A percentile compares a stretch with the other conserved stretches of the same genome.
These are phyloP conservation scores for Salvator merianae DNA, from an alignment of 2,113 vertebrate species.

Conservation along the genomic window DNA sequence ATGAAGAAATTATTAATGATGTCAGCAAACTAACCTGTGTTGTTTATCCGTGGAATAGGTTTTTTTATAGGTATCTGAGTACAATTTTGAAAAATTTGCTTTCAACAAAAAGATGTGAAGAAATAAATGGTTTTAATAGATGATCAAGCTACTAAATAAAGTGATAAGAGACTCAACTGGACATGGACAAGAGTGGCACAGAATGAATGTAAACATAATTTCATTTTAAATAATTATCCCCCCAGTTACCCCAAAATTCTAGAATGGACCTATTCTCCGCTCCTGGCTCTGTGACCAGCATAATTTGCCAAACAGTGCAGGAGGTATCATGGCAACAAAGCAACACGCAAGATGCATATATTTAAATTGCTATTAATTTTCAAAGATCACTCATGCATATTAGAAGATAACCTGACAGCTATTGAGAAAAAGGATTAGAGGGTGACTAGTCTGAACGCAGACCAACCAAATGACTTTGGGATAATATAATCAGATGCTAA, in stretches of 20 bases:
- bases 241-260: background rate
- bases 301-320: slow-evolving; percentile 29
- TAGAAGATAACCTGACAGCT: slow-evolving; percentile 6
- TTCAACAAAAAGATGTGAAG: background rate
- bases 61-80: background rate
- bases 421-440: slow-evolving; percentile 32
- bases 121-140: background rate
- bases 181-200: slow-evolving; percentile 16
- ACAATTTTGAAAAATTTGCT: background rate
- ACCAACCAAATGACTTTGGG: slow-evolving; percentile 36
- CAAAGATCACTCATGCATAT: slow-evolving; percentile 5
- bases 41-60: background rate
- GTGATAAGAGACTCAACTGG: slow-evolving; percentile 24
- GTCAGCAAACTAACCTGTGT: background rate
- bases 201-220: slow-evolving; percentile 48
- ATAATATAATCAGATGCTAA: background rate
- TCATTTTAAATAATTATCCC: slow-evolving; percentile 18
- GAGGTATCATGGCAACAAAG: slow-evolving; percentile 25
- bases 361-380: slow-evolving; percentile 41
- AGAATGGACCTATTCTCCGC: background rate
- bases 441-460: slow-evolving; percentile 33
- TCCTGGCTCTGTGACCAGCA: background rate
- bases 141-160: background rate
- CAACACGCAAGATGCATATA: slow-evolving; percentile 4
- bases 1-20: background rate